These are phyloP conservation scores for Dendrolimus houi DNA, from an alignment of 2,888 invertebrate genomes.

Conservation along the genomic window DNA sequence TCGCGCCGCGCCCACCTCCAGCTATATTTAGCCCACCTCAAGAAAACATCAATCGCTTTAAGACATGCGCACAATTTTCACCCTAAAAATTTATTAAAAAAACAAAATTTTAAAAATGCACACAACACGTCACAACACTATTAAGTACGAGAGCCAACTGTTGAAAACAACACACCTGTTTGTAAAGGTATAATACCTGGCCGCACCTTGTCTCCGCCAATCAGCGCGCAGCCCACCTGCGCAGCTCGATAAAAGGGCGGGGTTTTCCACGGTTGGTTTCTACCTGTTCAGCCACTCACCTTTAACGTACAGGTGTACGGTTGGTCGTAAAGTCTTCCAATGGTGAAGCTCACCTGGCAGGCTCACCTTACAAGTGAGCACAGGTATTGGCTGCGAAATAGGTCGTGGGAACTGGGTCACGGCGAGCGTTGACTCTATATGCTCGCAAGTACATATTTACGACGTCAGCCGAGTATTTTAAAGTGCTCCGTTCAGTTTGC, in stretches of 20 bases:
- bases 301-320: conserved; percentile 35
- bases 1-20: conserved; percentile 56
- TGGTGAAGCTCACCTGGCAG: conserved; percentile 44
- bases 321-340: conserved; percentile 35
- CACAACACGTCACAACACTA: conserved; percentile 24
- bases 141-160: conserved; percentile 6
- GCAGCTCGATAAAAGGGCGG: conserved; percentile 73
- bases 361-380: conserved; percentile 18
- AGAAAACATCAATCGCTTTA: conserved; percentile 70
- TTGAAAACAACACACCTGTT: conserved; percentile 36
- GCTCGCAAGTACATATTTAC: conserved; percentile 8
- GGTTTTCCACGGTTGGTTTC: conserved; percentile 38
- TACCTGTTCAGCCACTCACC: conserved; percentile 52
- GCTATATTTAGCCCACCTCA: conserved; percentile 72
- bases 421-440: conserved; percentile 18
- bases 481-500: background rate
- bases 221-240: conserved; percentile 71
- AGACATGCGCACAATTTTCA: conserved; percentile 69
- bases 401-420: conserved; percentile 33
- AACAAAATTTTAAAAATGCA: conserved; percentile 19
- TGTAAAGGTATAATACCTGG: conserved; percentile 48
- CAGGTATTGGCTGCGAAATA: conserved; percentile 44
- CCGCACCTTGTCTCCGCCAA: conserved; percentile 53
- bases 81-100: conserved; percentile 18
- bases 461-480: conserved; percentile 7